Percentiles rank a stretch among this genome's conserved stretches.
These are phyloP conservation scores for Erebia ligea DNA, from an alignment of 2,888 invertebrate genomes.

Conservation along the genomic window DNA sequence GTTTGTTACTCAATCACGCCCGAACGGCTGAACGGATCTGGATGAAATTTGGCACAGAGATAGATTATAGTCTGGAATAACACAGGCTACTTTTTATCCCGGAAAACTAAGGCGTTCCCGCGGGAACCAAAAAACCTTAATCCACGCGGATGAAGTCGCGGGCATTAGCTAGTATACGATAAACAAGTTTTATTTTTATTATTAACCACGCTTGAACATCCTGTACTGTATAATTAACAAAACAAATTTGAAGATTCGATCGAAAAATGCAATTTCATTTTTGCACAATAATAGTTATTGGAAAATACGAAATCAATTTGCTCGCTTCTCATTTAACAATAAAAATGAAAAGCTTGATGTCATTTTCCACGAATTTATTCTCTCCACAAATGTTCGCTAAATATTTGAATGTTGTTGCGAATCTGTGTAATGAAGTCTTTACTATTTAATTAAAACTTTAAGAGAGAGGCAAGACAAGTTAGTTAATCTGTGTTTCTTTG, in stretches of 20 bases:
- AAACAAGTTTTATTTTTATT: conserved; percentile 2
- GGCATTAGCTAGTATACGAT: too few relatives aligned
- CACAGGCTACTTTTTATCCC: too few relatives aligned
- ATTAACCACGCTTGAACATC: neutral
- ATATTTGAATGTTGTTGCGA: neutral
- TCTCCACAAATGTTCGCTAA: neutral
- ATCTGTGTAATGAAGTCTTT: neutral
- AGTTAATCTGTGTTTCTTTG: neutral
- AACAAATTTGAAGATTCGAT: neutral
- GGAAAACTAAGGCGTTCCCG: too few relatives aligned
- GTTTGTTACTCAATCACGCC: too few relatives aligned
- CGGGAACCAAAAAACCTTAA: too few relatives aligned
- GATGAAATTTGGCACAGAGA: too few relatives aligned
- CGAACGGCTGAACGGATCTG: too few relatives aligned
- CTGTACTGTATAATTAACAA: neutral
- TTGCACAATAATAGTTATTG: neutral
- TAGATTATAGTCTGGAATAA: too few relatives aligned
- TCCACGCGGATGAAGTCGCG: too few relatives aligned
- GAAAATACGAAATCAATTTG: neutral
- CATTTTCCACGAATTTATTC: neutral
- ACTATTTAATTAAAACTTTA: conserved; percentile 13
- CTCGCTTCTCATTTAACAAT: neutral
- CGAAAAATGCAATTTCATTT: neutral
- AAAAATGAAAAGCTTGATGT: neutral
- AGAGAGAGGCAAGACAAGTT: neutral